Base-by-base conservation (phyloP, 2,797 vertebrate species). In the Lindbergichthys nudifrons region DNA sequence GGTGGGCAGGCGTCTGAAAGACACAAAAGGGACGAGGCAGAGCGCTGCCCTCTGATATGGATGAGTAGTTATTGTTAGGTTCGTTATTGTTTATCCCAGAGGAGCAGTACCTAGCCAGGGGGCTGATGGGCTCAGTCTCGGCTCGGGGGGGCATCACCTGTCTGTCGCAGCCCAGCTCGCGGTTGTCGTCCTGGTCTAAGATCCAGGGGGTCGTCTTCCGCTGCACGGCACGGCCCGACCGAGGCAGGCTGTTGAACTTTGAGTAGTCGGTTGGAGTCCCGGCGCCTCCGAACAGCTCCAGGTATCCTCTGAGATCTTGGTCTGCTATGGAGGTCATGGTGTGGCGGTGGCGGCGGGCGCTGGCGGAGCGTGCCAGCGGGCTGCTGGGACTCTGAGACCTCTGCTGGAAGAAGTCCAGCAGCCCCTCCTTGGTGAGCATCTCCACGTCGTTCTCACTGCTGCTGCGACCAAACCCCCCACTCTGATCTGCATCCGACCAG, bases 361-460 rank as follows among this genome's bases (percentile, higher is more conserved):
- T 97, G 41, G 96, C 91, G 2, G 96, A 96, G 67, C 97, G 96
- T 65, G 92, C 95, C 0, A 95, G 94, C 0, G 96, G 96, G 75
- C 96, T 97, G 77, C 94, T 83, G 3, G 97, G 96, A 84, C 96
- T 96, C 75, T 96, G 95, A 48, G 95, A 94, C 41, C 95, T 87
- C 62, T 92, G 92, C 73, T 94, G 92, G 67, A 95, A 87, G 77
- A 98, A 97, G 80, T 97, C 96, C 77, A 97, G 91, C 0, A 96
- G 91, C 45, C 96, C 95, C 10, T 97, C 97, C 85, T 96, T 96
- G 60, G 95, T 94, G 82, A 99, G 88, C 87, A 95, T 91, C 47
- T 97, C 95, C 65, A 99, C 97, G 3, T 99, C 97, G 3, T 95
- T 98, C 93, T 99, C 98, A 23, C 98, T 99, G 92, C 96, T 98